Base-by-base conservation (phyloP, 2,888 invertebrate species). In the Pelosia muscerda region DNA sequence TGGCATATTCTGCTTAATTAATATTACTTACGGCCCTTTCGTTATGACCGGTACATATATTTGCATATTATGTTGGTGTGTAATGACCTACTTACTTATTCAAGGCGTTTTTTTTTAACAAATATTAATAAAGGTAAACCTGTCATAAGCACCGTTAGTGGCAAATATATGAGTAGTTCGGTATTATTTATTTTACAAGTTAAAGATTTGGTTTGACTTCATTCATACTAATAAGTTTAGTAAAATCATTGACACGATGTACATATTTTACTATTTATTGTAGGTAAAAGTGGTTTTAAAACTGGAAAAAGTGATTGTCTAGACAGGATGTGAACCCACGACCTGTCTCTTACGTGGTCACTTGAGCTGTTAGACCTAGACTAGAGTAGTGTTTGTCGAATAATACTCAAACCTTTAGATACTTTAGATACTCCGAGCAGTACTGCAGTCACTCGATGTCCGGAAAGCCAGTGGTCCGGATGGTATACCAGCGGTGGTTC, bases 1-100 rank as follows among this genome's bases (percentile, higher is more conserved):
- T 91, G 90, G 86, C 90, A 92, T 91, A 86, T 85, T 78, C 79
- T 68, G 76, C 82, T 86, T 92, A 92, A 93, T 93, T 92, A 91
- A 92, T 88, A 83, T 85, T 78, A 79, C 73, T 75, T 77, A 78
- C 81, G 79, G 81, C 84, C 85, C 84, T 85, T 82, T 77, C 79
- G 79, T 83, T 82, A 83, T 81, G 77, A 75, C 77, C 81, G 75
- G 81, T 83, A 83, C 84, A 85, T 84, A 83, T 85, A 85, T 81
- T 81, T 83, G 82, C 79, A 72, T 78, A 75, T 68, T 74, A 58
- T 69, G 70, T 78, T 72, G 76, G 71, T 77, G 68, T 71, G 65
- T 72, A 61, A 60, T 75, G 81, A 77, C 81, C 81, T 72, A 81
- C 72, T 69, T 81, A 55, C 65, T 65, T 65, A 56, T 72, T 69